A percentile compares a stretch with the other conserved stretches of the same genome.
Conservation (phyloP, 2,113 vertebrate genomes). For the Ramphastos sulfuratus region DNA sequence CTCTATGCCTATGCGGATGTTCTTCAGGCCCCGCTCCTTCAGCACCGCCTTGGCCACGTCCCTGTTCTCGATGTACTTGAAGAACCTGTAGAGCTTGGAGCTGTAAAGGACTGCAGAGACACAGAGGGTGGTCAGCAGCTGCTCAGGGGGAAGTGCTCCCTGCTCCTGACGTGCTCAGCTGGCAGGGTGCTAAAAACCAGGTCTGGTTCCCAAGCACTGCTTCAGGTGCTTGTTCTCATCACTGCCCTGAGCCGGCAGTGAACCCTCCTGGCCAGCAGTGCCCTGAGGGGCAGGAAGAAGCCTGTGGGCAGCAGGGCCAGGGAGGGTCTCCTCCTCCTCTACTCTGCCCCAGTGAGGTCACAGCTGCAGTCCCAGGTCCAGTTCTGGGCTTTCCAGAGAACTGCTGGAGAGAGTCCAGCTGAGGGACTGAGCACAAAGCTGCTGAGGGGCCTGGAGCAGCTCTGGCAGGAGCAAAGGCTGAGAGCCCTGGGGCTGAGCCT, state of each 20-base stretch:
- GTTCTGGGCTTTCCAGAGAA: too few species aligned
- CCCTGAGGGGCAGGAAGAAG: too few species aligned
- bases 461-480: too few species aligned
- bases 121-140: not conserved
- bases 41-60: slow-evolving; percentile 83
- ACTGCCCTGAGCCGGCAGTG: not conserved
- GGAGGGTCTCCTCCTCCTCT: too few species aligned
- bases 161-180: not conserved
- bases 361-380: too few species aligned
- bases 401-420: too few species aligned
- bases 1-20: slow-evolving; percentile 86
- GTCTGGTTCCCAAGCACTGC: not conserved
- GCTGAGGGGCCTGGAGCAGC: too few species aligned
- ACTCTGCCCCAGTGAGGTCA: too few species aligned
- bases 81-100: slow-evolving; percentile 86
- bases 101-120: slow-evolving; percentile 80
- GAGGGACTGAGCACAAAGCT: too few species aligned
- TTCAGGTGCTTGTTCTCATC: not conserved
- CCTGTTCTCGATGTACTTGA: slow-evolving; percentile 85
- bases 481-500: too few species aligned
- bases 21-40: slow-evolving; percentile 84
- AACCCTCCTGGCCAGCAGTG: too few species aligned
- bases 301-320: too few species aligned
- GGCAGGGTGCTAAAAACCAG: not conserved
- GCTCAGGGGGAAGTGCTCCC: not conserved